A percentile compares a stretch with the other conserved stretches of the same genome.
Conservation (phyloP, 2,113 vertebrate genomes). For the Pelusios castaneus region DNA sequence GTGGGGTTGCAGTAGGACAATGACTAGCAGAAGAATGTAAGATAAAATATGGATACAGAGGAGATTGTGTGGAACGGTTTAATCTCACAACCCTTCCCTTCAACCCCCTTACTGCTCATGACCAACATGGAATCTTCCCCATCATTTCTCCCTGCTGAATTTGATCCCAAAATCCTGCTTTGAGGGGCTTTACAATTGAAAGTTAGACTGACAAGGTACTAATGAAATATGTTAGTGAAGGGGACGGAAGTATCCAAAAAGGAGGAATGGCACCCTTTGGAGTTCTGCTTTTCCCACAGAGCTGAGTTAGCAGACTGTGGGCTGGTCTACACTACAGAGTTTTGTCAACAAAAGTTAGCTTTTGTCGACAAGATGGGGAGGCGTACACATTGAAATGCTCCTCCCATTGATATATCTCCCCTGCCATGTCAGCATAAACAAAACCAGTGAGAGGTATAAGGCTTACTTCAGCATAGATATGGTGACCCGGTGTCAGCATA, state of each 20-base stretch:
- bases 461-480: no score
- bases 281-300: neutral
- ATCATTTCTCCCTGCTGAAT: neutral
- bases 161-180: neutral
- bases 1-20: neutral
- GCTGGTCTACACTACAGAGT: no score
- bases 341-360: no score
- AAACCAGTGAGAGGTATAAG: no score
- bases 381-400: no score
- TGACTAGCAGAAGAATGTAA: neutral
- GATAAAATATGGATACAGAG: neutral
- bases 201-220: neutral
- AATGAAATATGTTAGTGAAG: neutral
- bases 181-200: neutral
- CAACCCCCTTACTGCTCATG: neutral
- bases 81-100: neutral
- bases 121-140: neutral
- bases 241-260: neutral
- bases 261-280: neutral
- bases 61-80: neutral
- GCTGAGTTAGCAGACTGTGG: no score
- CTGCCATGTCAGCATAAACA: no score
- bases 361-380: no score
- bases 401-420: no score
- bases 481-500: no score